These are phyloP conservation scores for Chauna torquata DNA, from an alignment of 2,113 vertebrate genomes.

Conservation along the genomic window DNA sequence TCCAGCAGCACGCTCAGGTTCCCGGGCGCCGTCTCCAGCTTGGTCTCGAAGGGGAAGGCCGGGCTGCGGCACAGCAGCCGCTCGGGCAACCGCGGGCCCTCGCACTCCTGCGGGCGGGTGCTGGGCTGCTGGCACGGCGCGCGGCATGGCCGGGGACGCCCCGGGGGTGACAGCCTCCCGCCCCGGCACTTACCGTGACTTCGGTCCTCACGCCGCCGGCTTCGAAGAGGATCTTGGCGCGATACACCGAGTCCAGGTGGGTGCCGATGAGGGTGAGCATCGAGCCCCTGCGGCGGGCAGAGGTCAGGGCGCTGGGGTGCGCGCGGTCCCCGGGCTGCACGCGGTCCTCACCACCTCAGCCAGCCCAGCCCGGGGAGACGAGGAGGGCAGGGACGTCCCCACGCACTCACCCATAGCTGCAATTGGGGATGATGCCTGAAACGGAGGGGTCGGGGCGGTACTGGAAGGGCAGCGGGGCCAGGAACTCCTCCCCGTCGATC, in stretches of 20 bases:
- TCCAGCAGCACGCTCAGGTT: slow-evolving; percentile 86
- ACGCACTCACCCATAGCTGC: slow-evolving; percentile 80
- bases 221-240: slow-evolving; percentile 42
- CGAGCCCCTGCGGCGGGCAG: slow-evolving; percentile 77
- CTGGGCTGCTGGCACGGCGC: background rate
- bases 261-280: slow-evolving; percentile 83
- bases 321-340: background rate
- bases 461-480: slow-evolving; percentile 81
- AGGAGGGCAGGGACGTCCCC: background rate
- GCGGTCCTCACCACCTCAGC: background rate
- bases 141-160: background rate
- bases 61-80: slow-evolving; percentile 83
- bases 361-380: background rate
- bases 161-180: rapidly evolving
- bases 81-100: slow-evolving; percentile 40
- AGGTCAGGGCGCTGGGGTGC: background rate
- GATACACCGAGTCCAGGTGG: slow-evolving; percentile 88
- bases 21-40: slow-evolving; percentile 71
- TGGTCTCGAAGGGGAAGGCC: slow-evolving; percentile 71
- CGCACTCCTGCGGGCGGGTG: slow-evolving; percentile 75
- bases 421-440: slow-evolving; percentile 79
- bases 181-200: background rate
- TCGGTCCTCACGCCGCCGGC: background rate
- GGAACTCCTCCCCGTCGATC: slow-evolving; percentile 84
- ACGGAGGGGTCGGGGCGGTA: slow-evolving; percentile 86